Percentiles rank a stretch among this genome's conserved stretches.
These are phyloP conservation scores for Trichonephila clavata DNA, from an alignment of 1,140 invertebrate genomes.

Conservation along the genomic window DNA sequence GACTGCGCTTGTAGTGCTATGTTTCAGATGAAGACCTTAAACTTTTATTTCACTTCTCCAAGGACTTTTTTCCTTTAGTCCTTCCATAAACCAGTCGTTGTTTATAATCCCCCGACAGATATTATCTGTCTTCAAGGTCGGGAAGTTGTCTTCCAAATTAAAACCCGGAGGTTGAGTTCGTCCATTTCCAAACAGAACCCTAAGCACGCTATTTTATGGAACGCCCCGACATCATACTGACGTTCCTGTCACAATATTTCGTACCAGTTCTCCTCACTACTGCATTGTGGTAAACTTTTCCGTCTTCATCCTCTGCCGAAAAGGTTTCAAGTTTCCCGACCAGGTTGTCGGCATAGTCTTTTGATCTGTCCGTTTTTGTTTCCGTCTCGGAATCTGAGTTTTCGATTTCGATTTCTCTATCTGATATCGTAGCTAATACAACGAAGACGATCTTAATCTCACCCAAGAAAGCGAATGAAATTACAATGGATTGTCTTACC, in stretches of 20 bases:
- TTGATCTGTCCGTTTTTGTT: constrained; percentile 36
- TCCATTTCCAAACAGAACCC: background rate
- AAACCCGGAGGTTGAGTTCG: background rate
- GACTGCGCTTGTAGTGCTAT: background rate
- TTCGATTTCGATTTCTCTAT: constrained; percentile 35
- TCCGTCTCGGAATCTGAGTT: background rate
- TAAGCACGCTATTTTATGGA: constrained; percentile 2
- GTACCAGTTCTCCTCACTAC: background rate
- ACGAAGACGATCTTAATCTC: background rate
- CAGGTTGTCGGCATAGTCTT: background rate
- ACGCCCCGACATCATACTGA: background rate
- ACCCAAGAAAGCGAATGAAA: background rate
- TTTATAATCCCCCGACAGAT: constrained; percentile 21
- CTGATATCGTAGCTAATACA: background rate
- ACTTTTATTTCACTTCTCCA: constrained; percentile 9
- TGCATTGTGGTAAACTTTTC: background rate
- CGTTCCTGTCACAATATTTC: constrained; percentile 45
- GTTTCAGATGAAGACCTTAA: constrained; percentile 4
- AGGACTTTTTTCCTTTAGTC: background rate
- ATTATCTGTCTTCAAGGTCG: constrained; percentile 33
- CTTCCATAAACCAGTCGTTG: background rate
- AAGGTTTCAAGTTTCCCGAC: background rate
- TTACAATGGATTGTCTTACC: background rate
- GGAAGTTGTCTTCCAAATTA: constrained; percentile 14
- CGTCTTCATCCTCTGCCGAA: background rate